These are phyloP conservation scores for Oxyteleia sp. DNA, from an alignment of 2,888 invertebrate species.

Conservation along the genomic window DNA sequence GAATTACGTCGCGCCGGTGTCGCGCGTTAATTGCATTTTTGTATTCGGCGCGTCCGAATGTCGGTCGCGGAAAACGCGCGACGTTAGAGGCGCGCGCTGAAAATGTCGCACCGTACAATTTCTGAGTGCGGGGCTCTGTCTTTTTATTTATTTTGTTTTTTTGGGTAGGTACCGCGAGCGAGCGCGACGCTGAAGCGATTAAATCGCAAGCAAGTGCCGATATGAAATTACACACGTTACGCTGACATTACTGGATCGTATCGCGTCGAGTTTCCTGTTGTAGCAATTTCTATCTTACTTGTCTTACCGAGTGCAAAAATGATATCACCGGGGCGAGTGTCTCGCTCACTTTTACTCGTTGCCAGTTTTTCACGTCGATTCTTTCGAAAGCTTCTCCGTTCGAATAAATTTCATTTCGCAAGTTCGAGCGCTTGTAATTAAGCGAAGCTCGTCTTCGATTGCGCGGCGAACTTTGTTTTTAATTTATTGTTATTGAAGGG, in stretches of 20 bases:
- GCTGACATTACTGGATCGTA: constrained; percentile 82
- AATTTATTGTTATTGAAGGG: neutral
- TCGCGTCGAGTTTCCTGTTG: constrained; percentile 80
- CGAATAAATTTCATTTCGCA: neutral
- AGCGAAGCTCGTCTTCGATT: neutral
- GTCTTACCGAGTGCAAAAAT: constrained; percentile 80
- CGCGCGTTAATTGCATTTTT: constrained; percentile 27
- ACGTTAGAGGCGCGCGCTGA: neutral
- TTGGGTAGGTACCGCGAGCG: constrained; percentile 42
- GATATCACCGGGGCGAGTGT: constrained; percentile 59
- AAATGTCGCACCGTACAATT: constrained; percentile 12
- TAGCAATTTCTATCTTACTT: constrained; percentile 82
- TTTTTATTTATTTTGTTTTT: too few relatives aligned
- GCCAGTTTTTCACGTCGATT: neutral
- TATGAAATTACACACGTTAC: constrained; percentile 85
- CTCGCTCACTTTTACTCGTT: neutral
- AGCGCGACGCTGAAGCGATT: constrained; percentile 80
- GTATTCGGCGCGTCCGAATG: neutral
- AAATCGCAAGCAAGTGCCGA: constrained; percentile 84
- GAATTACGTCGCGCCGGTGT: constrained; percentile 7
- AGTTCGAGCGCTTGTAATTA: neutral
- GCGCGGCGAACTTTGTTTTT: neutral
- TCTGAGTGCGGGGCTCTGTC: constrained; percentile 18
- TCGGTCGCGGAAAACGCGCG: constrained; percentile 3
- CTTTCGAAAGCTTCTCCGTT: too few relatives aligned